Base-by-base conservation (phyloP, 2,888 invertebrate species). In the Aporophyla lueneburgensis region DNA sequence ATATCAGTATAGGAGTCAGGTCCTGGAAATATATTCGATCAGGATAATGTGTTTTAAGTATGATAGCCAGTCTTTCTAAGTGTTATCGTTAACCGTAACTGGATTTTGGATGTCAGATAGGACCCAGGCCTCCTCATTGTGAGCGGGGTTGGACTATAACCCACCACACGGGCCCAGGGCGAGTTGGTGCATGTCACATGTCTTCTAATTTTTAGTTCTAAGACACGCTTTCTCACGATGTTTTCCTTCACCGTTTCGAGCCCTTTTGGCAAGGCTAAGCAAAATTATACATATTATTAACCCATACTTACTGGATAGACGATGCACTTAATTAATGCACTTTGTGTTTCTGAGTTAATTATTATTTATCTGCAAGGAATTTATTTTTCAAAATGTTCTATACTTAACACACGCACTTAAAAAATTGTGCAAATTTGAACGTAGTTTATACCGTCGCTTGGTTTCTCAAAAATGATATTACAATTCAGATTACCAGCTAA, bases 301-400 rank as follows among this genome's bases (percentile, higher is more conserved):
- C 1, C 7, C 61, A 49, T 24, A 78, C 76, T 70, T 78, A 76
- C 76, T 53, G 24, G 12, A 68, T 46, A 19, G 1, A 54, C 24
- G 59, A 68, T 21, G 54, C 56, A 54, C 68, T 68, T 54, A 16
- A 24, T 43, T 12, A 27, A 24, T 51, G 10, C 51, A 46, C 59
- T 74, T 58, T 1, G 43, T 19, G 2, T 59, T 51, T 51, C 21
- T n/a, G 21, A 21, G 27, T 33, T 58, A 43, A 27, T 76, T 54
- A 40, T 19, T 33, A 40, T 46, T 59, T 9, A 61, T 61, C 24
- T 40, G 33, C 4, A 33, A 59, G 1, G 1, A 24, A 49, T 16
- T 68, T 33, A 33, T 53, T 4, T 6, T 53, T 53, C 0, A 21
- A 51, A 33, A 19, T 27, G 5, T 46, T 58, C 46, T 33, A 0